Evolutionary conservation across 1,140 invertebrate species (phyloP).

Genomic region (Lepidotrigona ventralis): DNA sequence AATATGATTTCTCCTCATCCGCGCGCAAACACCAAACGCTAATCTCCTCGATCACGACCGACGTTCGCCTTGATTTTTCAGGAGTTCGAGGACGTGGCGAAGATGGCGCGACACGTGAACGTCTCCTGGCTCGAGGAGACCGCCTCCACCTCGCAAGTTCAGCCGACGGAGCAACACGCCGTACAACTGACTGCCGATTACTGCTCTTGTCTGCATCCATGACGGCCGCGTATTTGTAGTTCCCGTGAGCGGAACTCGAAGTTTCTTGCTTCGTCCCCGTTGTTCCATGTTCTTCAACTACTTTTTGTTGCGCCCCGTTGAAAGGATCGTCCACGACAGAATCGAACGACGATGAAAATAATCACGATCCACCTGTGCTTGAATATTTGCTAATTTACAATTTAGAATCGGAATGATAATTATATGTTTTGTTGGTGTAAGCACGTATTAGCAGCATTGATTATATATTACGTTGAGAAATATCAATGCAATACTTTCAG

Average conservation of each 20-base stretch:
- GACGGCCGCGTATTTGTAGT: not conserved
- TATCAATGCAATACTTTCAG: too few relatives aligned
- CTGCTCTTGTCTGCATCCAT: constrained; percentile 67
- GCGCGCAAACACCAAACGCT: not conserved
- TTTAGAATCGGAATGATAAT: too few relatives aligned
- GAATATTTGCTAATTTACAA: too few relatives aligned
- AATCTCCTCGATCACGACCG: not conserved
- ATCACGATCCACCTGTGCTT: too few relatives aligned
- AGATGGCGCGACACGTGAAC: constrained; percentile 68
- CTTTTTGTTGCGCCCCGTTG: too few relatives aligned
- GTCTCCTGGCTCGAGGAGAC: constrained; percentile 71
- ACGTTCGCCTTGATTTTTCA: constrained; percentile 42
- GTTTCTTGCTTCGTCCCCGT: not conserved
- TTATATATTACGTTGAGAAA: too few relatives aligned
- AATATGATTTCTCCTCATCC: not conserved
- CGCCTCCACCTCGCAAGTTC: constrained; percentile 45
- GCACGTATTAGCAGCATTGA: too few relatives aligned
- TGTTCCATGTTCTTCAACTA: not conserved
- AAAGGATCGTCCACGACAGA: too few relatives aligned
- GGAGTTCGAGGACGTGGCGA: constrained; percentile 62
- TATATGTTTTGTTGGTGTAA: too few relatives aligned
- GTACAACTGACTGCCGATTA: constrained; percentile 64
- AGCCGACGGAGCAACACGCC: constrained; percentile 55
- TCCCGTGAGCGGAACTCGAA: not conserved
- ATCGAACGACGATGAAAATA: too few relatives aligned